Percentiles rank a stretch among this genome's conserved stretches.
phyloP scores from a whole-genome alignment of 1,140 invertebrate species.

The Glomeris maerens region DNA sequence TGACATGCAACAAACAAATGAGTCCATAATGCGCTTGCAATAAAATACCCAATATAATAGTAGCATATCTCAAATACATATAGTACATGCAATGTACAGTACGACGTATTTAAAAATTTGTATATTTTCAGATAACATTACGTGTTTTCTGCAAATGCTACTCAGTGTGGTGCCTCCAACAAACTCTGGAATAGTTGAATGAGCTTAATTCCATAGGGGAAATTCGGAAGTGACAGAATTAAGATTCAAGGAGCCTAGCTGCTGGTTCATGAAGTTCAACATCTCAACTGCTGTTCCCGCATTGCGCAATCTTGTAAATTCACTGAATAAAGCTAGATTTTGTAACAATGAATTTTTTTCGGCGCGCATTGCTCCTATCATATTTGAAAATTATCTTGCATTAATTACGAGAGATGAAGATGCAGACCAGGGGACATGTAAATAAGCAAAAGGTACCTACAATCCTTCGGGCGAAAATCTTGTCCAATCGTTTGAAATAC shows the following conservation, averaged over 20 bases:
- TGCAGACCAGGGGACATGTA: background rate
- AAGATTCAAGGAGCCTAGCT: background rate
- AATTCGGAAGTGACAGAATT: background rate
- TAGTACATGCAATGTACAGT: conserved; percentile 2
- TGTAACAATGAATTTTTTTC: too few species aligned
- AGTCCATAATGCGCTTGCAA: conserved; percentile 13
- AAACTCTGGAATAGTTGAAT: conserved; percentile 3
- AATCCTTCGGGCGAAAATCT: background rate
- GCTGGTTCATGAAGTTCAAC: background rate
- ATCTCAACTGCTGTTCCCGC: too few species aligned
- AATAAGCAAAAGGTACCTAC: background rate
- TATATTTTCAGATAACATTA: conserved; percentile 61
- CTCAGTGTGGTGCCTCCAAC: conserved; percentile 74
- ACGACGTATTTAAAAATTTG: conserved; percentile 18
- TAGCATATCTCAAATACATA: too few species aligned
- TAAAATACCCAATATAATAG: too few species aligned
- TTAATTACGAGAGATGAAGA: too few species aligned
- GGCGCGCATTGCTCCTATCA: too few species aligned
- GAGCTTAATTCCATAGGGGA: background rate
- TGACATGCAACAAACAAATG: conserved; percentile 1
- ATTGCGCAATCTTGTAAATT: too few species aligned
- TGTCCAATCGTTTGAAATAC: background rate
- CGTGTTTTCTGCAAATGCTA: conserved; percentile 75
- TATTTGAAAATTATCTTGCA: too few species aligned
- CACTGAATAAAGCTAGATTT: too few species aligned